phyloP scores from a whole-genome alignment of 2,888 invertebrate genomes.

The Ceraclea dissimilis region DNA sequence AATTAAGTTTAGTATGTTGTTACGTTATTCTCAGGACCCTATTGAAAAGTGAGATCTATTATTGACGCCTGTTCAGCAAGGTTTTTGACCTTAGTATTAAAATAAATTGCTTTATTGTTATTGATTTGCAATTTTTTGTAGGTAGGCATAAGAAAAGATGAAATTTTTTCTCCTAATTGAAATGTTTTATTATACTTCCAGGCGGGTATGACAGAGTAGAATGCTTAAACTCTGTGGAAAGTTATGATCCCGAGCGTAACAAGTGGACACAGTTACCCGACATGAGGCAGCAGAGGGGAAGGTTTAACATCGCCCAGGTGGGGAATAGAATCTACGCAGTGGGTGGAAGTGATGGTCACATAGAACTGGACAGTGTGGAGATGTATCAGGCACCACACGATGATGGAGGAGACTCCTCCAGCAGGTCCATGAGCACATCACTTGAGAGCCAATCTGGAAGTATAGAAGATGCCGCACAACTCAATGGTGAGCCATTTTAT shows the following conservation, averaged over 20 bases:
- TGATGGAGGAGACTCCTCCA: constrained; percentile 25
- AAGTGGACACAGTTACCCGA: constrained; percentile 59
- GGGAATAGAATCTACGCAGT: constrained; percentile 65
- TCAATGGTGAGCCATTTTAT: constrained; percentile 7
- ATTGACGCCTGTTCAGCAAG: too few relatives aligned
- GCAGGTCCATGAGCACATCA: constrained; percentile 37
- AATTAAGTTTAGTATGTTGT: too few relatives aligned
- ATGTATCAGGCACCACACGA: constrained; percentile 41
- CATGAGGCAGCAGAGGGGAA: constrained; percentile 69
- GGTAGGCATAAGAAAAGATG: too few relatives aligned
- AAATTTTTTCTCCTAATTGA: background rate
- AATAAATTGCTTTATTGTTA: too few relatives aligned
- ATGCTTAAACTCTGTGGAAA: constrained; percentile 68
- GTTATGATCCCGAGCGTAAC: constrained; percentile 63
- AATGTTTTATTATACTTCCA: constrained; percentile 27
- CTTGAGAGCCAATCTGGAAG: constrained; percentile 31
- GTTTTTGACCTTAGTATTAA: too few relatives aligned
- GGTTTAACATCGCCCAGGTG: constrained; percentile 69
- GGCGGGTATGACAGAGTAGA: constrained; percentile 80
- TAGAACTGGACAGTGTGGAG: constrained; percentile 69
- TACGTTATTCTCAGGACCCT: too few relatives aligned
- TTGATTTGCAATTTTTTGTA: too few relatives aligned
- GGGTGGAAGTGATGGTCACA: constrained; percentile 78
- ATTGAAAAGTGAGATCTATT: too few relatives aligned
- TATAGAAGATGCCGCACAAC: constrained; percentile 14